Evolutionary conservation across 2,888 invertebrate species (phyloP), one percentile per base, ranked within the genome.

Genomic region (Margaritifera margaritifera): DNA sequence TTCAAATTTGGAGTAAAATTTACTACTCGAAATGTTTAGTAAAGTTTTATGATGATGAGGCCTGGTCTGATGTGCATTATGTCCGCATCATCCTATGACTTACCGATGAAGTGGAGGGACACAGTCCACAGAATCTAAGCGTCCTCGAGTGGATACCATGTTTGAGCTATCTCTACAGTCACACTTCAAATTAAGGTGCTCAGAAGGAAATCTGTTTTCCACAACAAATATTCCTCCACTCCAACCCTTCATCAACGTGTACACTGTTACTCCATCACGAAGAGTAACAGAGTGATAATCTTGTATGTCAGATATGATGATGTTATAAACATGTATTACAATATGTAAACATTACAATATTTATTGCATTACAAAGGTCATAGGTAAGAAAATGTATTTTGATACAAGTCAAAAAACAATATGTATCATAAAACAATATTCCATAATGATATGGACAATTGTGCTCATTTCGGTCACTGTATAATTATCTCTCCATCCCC

Each of bases 91-190:
- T 42, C 42, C 42, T 55, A n/a, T 22, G 6, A 31, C 62, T 52
- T 91, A 97, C 95, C 98, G 94, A 90, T 98, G 97, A 84, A 97
- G 91, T 6, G 99, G 98, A 74, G 99, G 98, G 77, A 99, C 95
- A 50, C 96, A 96, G 90, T 99, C 99, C 61, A 95, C 95, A 64
- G 98, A 97, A 90, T 94, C 94, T 68, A 99, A 92, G 85, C 95
- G 95, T 65, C 96, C 97, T 76, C 99, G 92, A 0, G 99, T 98
- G 5, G 98, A 98, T 42, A 98, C 97, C 69, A 99, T 98, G 91
- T 99, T 99, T 90, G 96, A 96, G 89, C 98, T 98, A 90, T 97
- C 97, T 87, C 95, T 95, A 89, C 98, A 99, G 91, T 99, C 98
- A 90, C 97, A 98, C 90, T 96, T 95, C 56, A 98, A 96, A 90